Base-by-base conservation (phyloP, 2,113 vertebrate genomes). In the Hipposideros armiger region DNA sequence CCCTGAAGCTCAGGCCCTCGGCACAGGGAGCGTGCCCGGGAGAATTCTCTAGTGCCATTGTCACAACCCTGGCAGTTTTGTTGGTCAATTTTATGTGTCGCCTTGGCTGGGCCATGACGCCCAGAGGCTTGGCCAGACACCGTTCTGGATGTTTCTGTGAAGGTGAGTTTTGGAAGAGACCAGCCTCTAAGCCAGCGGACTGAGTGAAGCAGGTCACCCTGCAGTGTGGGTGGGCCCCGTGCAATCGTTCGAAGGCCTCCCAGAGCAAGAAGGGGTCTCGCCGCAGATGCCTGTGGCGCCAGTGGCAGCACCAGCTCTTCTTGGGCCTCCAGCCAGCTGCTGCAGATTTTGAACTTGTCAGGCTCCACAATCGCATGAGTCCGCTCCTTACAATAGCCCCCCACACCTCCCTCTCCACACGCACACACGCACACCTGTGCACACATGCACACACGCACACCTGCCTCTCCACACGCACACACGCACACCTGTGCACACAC, bases 21-120 rank as follows among this genome's bases (percentile, higher is more conserved):
- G 2, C 74, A 24, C 20, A 42, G 22, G 0, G 7, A 2, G 62
- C 4, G 0, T 4, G 64, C 73, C 36, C 67, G 7, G 24, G 36
- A 22, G 32, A 1, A 42, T 36, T 36, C 8, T 0, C 14, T 4
- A 11, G 47, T 24, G 14, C 42, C 10, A 5, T 14, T n/a, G 16
- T 47, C 40, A 15, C 28, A 58, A 11, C 36, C 11, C 36, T 0
- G 1, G 7, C 5, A 2, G 19, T 17, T 36, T 20, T 15, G 52
- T n/a, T 14, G 5, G 54, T 47, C 54, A 10, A 16, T 28, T 36
- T 40, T 36, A 7, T 1, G 73, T 24, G 77, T 73, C 50, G 1
- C 4, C 50, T 17, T 24, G 22, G 54, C 58, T 7, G 47, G 62
- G 64, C 60, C 74, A 1, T 2, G 24, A 56, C 2, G 47, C 24